These are phyloP conservation scores for Antigone vipio DNA, from an alignment of 2,113 vertebrate genomes.

Conservation along the genomic window DNA sequence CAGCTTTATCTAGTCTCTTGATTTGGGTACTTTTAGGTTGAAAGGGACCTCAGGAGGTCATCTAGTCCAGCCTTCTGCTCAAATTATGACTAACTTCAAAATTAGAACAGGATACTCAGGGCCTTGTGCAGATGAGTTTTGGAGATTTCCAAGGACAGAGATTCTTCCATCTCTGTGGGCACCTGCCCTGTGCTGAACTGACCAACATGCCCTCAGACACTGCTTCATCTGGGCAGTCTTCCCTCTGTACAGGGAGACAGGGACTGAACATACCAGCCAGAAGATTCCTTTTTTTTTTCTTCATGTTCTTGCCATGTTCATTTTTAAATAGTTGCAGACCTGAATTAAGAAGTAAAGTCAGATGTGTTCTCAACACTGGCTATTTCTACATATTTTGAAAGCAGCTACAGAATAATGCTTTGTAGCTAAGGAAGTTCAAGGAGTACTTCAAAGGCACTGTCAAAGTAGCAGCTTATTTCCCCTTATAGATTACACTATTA, in stretches of 20 bases:
- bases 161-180: neutral
- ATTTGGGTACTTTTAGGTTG: neutral
- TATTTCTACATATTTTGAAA: neutral
- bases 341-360: neutral
- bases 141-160: neutral
- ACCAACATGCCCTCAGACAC: neutral
- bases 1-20: neutral
- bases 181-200: neutral
- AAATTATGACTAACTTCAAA: neutral
- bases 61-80: neutral
- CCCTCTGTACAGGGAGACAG: neutral
- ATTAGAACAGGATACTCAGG: neutral
- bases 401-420: neutral
- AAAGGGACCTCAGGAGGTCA: neutral
- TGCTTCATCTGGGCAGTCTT: neutral
- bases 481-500: neutral
- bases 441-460: neutral
- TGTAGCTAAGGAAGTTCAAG: neutral
- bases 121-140: neutral
- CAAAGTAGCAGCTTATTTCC: neutral
- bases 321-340: neutral
- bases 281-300: neutral
- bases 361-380: neutral
- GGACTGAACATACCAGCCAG: neutral
- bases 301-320: neutral